phyloP scores from a whole-genome alignment of 2,888 invertebrate species.

The Chymomyza caudatula region DNA sequence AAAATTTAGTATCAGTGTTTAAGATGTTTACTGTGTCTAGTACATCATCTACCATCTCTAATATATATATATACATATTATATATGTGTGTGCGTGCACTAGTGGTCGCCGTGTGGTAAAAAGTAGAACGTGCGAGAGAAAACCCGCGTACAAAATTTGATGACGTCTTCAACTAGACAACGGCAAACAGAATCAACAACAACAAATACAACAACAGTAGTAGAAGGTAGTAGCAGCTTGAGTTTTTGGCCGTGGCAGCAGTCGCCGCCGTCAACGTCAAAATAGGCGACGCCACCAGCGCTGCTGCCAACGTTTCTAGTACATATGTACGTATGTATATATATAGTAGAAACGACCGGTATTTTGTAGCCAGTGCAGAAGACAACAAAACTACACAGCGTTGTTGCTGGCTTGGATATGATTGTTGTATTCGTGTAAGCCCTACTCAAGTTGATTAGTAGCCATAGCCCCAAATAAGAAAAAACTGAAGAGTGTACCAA shows the following conservation, averaged over 20 bases:
- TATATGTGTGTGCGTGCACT: slow-evolving; percentile 16
- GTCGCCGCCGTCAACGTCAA: background rate
- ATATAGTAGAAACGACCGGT: slow-evolving; percentile 25
- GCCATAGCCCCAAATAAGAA: background rate
- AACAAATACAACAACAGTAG: slow-evolving; percentile 37
- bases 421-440: slow-evolving; percentile 8
- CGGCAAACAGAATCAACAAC: background rate
- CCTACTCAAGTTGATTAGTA: slow-evolving; percentile 9
- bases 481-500: background rate
- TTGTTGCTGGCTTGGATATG: slow-evolving; percentile 30
- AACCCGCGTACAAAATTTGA: slow-evolving; percentile 64
- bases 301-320: background rate
- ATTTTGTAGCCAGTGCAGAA: slow-evolving; percentile 23
- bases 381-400: slow-evolving; percentile 31
- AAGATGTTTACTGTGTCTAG: background rate
- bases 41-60: slow-evolving; percentile 24
- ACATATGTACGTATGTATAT: background rate
- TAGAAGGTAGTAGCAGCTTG: slow-evolving; percentile 27
- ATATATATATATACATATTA: background rate
- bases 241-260: slow-evolving; percentile 11
- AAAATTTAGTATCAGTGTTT: slow-evolving; percentile 9
- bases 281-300: background rate
- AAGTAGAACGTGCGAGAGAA: slow-evolving; percentile 61
- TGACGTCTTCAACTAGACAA: slow-evolving; percentile 61
- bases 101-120: slow-evolving; percentile 21